These are phyloP conservation scores for Radopholus similis DNA, from an alignment of 1,140 invertebrate genomes.

Conservation along the genomic window DNA sequence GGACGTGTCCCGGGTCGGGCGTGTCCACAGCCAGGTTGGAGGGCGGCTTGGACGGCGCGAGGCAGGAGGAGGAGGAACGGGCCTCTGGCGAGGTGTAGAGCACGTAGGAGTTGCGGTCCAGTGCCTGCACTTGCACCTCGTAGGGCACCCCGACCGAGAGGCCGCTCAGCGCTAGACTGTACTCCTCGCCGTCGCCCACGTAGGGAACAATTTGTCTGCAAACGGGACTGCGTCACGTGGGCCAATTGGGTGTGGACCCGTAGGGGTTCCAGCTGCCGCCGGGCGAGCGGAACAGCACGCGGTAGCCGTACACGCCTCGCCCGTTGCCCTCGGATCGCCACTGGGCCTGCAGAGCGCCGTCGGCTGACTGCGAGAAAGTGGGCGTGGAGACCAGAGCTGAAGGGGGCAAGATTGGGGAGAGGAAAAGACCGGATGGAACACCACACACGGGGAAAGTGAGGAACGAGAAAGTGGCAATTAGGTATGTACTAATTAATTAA, in stretches of 20 bases:
- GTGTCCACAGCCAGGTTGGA: constrained; percentile 50
- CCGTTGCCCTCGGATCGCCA: constrained; percentile 55
- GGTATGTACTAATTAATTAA: background rate
- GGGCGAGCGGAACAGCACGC: constrained; percentile 50
- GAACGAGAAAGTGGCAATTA: constrained; percentile 2
- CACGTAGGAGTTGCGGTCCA: constrained; percentile 59
- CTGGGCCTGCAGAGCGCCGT: constrained; percentile 46
- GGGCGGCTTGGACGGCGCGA: constrained; percentile 51
- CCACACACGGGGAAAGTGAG: background rate
- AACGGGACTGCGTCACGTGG: background rate
- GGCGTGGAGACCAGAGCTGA: constrained; percentile 55
- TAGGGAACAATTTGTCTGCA: constrained; percentile 59
- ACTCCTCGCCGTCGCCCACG: constrained; percentile 56
- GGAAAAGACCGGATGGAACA: background rate
- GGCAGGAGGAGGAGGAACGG: constrained; percentile 42
- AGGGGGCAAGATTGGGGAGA: constrained; percentile 5
- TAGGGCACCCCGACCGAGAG: constrained; percentile 47
- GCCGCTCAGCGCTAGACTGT: constrained; percentile 50
- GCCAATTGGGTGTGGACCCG: constrained; percentile 28
- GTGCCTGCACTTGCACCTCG: constrained; percentile 54
- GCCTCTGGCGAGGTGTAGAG: constrained; percentile 49
- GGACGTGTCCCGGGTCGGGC: constrained; percentile 55
- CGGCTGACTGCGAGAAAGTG: constrained; percentile 32
- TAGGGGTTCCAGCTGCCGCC: constrained; percentile 58
- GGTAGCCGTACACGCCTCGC: constrained; percentile 57